Percentiles rank a stretch among this genome's conserved stretches.
phyloP scores from a whole-genome alignment of 2,888 invertebrate species.

The Tenthredo livida region DNA sequence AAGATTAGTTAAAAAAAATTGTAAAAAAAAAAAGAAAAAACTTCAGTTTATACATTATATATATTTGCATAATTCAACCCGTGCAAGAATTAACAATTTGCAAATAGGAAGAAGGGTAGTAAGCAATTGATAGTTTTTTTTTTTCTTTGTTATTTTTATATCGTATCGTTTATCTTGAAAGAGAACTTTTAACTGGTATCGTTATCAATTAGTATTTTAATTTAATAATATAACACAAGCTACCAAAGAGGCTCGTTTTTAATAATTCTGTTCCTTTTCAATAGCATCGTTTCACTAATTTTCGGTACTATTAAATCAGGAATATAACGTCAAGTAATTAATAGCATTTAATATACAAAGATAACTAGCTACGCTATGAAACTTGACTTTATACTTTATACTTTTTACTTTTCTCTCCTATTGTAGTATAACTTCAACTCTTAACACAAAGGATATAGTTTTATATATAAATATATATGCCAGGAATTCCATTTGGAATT shows the following conservation, averaged over 20 bases:
- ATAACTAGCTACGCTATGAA: neutral
- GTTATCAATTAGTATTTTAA: neutral
- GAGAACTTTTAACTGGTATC: neutral
- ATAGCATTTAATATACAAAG: neutral
- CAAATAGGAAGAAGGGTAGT: neutral
- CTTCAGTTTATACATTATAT: neutral
- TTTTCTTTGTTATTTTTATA: neutral
- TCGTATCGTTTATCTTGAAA: neutral
- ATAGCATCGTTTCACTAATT: neutral
- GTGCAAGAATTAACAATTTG: neutral
- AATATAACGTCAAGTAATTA: neutral
- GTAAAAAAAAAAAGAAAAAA: neutral
- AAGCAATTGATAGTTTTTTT: neutral
- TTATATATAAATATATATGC: neutral
- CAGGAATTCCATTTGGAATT: neutral
- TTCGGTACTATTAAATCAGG: constrained; percentile 17
- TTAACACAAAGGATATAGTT: neutral
- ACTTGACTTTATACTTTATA: neutral
- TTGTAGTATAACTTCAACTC: neutral
- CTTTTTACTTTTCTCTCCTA: neutral
- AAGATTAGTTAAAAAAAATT: neutral
- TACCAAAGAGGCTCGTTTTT: neutral
- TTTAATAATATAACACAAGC: neutral
- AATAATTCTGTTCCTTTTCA: neutral
- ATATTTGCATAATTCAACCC: constrained; percentile 5